Evolutionary conservation across 2,797 vertebrate genomes (phyloP).

Genomic region (Danio aesculapii): DNA sequence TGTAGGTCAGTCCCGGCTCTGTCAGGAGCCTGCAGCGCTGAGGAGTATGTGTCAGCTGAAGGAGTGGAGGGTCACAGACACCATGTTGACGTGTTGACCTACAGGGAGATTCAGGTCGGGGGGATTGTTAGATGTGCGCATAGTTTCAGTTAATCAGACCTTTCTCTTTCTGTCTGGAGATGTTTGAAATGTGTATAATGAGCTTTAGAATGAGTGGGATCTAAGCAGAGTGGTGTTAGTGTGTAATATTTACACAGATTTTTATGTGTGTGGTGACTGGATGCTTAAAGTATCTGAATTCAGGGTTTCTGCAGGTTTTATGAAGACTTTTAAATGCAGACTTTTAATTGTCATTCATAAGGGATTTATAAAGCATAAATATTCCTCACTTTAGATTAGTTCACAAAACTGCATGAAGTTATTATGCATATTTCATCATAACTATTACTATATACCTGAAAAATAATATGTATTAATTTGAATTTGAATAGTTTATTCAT

Average conservation of each 20-base stretch:
- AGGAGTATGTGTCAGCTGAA: conserved; percentile 1
- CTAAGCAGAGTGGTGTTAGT: not conserved
- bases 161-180: not conserved
- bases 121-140: conserved; percentile 23
- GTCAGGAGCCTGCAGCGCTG: conserved; percentile 23
- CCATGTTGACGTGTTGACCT: conserved; percentile 29
- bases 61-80: conserved; percentile 33
- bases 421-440: no score
- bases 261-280: no score
- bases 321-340: no score
- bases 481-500: no score
- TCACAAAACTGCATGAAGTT: no score
- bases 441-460: no score
- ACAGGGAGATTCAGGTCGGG: conserved; percentile 13
- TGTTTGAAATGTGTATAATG: not conserved
- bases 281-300: no score
- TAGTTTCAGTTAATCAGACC: conserved; percentile 21
- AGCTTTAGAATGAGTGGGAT: not conserved
- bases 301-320: no score
- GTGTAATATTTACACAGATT: not conserved
- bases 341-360: no score
- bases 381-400: no score
- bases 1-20: conserved; percentile 30
- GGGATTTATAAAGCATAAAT: no score
- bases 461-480: no score